Conservation (phyloP, 2,113 vertebrate genomes). For the Cyprinodon variegatus region DNA sequence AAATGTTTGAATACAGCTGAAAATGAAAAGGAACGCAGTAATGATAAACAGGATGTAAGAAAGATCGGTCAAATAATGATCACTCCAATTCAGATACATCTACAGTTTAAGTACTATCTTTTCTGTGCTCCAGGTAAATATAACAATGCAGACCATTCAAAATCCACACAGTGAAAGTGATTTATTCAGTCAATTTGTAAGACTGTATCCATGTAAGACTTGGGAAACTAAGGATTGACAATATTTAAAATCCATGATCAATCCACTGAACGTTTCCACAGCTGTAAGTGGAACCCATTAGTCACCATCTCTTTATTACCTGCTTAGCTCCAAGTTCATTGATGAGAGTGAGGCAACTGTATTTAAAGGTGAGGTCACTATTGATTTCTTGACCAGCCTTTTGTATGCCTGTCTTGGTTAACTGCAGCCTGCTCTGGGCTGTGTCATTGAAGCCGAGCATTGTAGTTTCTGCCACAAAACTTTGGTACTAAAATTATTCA, state of each 20-base stretch:
- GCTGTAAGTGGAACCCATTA: background rate
- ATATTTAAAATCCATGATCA: background rate
- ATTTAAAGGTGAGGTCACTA: constrained; percentile 2
- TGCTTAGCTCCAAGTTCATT: background rate
- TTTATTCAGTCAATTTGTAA: background rate
- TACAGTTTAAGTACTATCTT: no score
- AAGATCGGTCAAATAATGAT: background rate
- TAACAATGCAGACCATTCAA: background rate
- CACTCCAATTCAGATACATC: no score
- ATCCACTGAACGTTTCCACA: background rate
- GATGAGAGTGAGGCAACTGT: constrained; percentile 6
- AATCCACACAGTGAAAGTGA: background rate
- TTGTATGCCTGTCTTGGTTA: background rate
- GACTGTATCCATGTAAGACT: background rate
- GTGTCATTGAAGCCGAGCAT: background rate
- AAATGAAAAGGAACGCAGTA: no score
- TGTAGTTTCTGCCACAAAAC: background rate
- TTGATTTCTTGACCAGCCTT: constrained; percentile 7
- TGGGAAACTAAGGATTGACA: background rate
- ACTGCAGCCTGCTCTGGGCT: background rate
- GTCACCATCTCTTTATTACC: background rate
- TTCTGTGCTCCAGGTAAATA: background rate
- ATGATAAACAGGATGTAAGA: background rate
- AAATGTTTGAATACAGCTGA: no score
- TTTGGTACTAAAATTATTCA: background rate